These are phyloP conservation scores for Pogonognathellus flavescens DNA, from an alignment of 1,140 invertebrate genomes.

Conservation along the genomic window DNA sequence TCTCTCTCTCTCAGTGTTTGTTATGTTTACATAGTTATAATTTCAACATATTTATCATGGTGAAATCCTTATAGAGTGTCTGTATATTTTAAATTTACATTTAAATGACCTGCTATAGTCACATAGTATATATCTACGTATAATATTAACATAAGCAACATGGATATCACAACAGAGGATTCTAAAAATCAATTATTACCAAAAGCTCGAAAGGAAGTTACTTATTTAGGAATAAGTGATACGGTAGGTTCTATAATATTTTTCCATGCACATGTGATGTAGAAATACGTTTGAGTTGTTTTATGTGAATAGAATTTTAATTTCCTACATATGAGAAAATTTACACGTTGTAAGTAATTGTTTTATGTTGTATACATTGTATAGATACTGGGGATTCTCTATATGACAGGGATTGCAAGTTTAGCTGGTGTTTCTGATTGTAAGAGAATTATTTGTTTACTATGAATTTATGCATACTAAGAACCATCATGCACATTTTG, in stretches of 20 bases:
- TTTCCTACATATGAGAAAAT: too few species aligned
- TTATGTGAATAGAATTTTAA: too few species aligned
- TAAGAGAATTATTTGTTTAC: background rate
- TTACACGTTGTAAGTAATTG: background rate
- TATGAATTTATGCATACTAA: background rate
- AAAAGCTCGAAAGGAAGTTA: slow-evolving; percentile 5
- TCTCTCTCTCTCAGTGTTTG: background rate
- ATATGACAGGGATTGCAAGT: background rate
- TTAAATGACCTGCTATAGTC: background rate
- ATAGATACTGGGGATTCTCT: slow-evolving; percentile 3
- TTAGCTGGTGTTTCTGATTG: slow-evolving; percentile 22
- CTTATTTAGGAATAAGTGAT: slow-evolving; percentile 7
- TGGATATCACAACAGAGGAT: background rate
- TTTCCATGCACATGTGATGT: too few species aligned
- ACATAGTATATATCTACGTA: background rate
- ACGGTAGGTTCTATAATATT: background rate
- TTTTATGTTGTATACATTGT: background rate
- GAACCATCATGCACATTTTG: background rate
- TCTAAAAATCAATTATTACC: background rate
- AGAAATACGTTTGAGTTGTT: too few species aligned
- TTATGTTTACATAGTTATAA: background rate
- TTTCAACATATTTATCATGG: background rate
- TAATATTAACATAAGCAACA: background rate
- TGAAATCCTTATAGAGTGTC: background rate
- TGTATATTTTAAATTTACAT: background rate